Evolutionary conservation across 2,797 vertebrate species (phyloP).

Genomic region (Gallinago nigripennis): DNA sequence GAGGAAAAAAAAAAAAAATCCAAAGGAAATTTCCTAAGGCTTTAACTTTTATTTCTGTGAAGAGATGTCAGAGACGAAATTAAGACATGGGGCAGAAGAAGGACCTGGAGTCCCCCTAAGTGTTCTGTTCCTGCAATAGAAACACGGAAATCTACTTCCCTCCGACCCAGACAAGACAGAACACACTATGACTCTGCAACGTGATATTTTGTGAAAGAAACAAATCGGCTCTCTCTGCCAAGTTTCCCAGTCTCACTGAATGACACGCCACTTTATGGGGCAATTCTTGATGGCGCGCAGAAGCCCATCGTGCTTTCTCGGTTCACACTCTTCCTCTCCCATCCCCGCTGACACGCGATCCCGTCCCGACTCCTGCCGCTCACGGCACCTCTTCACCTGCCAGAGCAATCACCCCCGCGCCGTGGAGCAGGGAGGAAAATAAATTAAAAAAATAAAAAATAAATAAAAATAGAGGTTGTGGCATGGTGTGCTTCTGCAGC

Average conservation of each 20-base stretch:
- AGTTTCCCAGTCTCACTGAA: slow-evolving; percentile 32
- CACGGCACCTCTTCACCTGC: slow-evolving; percentile 25
- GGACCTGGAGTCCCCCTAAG: slow-evolving; percentile 9
- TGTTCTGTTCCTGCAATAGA: neutral
- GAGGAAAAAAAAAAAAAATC: neutral
- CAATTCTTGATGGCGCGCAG: neutral
- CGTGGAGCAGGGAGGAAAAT: neutral
- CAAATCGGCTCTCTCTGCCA: slow-evolving; percentile 11
- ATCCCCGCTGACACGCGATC: neutral
- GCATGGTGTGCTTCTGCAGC: neutral
- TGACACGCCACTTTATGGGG: slow-evolving; percentile 4
- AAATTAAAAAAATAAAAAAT: neutral
- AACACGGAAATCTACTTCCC: neutral
- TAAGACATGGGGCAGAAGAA: neutral
- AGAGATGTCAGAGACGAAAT: neutral
- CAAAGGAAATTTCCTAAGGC: neutral
- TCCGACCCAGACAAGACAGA: neutral
- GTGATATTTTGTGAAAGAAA: slow-evolving; percentile 33
- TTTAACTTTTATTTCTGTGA: slow-evolving; percentile 39
- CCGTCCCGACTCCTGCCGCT: slow-evolving; percentile 10
- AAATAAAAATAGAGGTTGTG: neutral
- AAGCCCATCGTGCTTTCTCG: slow-evolving; percentile 8
- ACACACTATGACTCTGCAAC: slow-evolving; percentile 26
- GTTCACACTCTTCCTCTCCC: neutral
- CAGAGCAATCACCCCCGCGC: neutral